Percentiles rank a stretch among this genome's conserved stretches.
phyloP scores from a whole-genome alignment of 1,140 invertebrate genomes.

The Meteorus sp. region DNA sequence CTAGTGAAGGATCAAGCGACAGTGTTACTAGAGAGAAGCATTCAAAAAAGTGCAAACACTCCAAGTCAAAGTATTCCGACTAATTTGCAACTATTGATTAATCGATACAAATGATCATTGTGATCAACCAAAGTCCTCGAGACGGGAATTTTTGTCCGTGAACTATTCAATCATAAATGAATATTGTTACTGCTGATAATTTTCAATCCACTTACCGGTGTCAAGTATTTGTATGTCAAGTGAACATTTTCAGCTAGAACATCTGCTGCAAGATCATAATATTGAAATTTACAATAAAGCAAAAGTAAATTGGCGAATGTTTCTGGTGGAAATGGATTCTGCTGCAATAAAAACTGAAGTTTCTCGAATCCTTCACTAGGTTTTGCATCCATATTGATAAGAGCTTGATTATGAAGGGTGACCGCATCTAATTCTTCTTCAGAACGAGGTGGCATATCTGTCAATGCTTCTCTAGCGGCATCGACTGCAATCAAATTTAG shows the following conservation, averaged over 20 bases:
- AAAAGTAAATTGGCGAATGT: slow-evolving; percentile 96
- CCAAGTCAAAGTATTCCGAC: slow-evolving; percentile 38
- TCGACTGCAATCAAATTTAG: slow-evolving; percentile 65
- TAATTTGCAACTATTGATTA: slow-evolving; percentile 16
- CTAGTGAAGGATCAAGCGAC: slow-evolving; percentile 30
- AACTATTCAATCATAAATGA: slow-evolving; percentile 6
- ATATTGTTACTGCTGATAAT: slow-evolving; percentile 18
- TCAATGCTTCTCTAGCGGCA: slow-evolving; percentile 89
- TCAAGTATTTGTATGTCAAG: slow-evolving; percentile 94
- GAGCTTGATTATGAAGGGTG: slow-evolving; percentile 95
- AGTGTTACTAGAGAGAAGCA: slow-evolving; percentile 35
- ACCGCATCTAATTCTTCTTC: slow-evolving; percentile 98
- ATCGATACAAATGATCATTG: slow-evolving; percentile 13
- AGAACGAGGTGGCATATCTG: slow-evolving; percentile 95
- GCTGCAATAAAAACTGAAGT: slow-evolving; percentile 93
- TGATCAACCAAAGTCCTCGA: not conserved
- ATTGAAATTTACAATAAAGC: slow-evolving; percentile 96
- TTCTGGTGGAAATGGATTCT: slow-evolving; percentile 96
- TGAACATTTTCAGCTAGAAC: slow-evolving; percentile 97
- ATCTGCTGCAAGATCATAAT: slow-evolving; percentile 97
- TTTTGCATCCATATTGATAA: slow-evolving; percentile 90
- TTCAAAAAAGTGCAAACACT: slow-evolving; percentile 48
- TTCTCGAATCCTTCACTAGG: slow-evolving; percentile 96
- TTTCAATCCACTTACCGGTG: slow-evolving; percentile 66
- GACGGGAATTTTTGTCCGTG: not conserved